Conservation (phyloP, 2,888 invertebrate genomes). For the Melipona beecheii region DNA sequence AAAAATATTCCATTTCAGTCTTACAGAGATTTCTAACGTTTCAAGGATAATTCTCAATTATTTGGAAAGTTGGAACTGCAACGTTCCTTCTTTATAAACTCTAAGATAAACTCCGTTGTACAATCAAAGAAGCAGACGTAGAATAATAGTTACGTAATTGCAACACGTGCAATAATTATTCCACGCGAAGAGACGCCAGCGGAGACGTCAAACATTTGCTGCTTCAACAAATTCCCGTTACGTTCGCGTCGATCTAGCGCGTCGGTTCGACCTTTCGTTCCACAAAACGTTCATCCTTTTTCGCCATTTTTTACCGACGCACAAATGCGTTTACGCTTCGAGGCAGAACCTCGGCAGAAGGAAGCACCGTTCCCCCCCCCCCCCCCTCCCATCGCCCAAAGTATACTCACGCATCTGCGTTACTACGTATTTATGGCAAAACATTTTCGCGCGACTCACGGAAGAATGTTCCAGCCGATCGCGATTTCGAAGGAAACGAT, state of each 20-base stretch:
- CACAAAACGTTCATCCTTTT: conserved; percentile 24
- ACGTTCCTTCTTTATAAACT: too few relatives aligned
- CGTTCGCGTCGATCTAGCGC: conserved; percentile 20
- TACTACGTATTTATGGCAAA: conserved; percentile 56
- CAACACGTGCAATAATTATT: not conserved
- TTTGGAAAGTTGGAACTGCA: too few relatives aligned
- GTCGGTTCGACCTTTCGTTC: conserved; percentile 30
- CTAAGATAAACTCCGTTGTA: too few relatives aligned
- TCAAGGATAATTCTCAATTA: too few relatives aligned
- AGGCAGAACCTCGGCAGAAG: conserved; percentile 30
- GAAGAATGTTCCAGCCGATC: conserved; percentile 39
- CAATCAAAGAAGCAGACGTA: not conserved
- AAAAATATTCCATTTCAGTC: too few relatives aligned
- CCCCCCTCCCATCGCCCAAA: too few relatives aligned
- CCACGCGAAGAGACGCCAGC: too few relatives aligned
- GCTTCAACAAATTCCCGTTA: conserved; percentile 36
- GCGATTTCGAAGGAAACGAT: conserved; percentile 53
- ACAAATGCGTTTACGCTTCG: conserved; percentile 18
- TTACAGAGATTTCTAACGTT: too few relatives aligned
- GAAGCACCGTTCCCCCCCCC: conserved; percentile 1
- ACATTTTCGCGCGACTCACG: conserved; percentile 39
- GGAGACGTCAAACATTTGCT: conserved; percentile 13
- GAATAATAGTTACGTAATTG: not conserved
- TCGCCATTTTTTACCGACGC: conserved; percentile 23
- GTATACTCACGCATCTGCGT: not conserved